These are phyloP conservation scores for Opisthocomus hoazin DNA, from an alignment of 2,113 vertebrate species.

Conservation along the genomic window DNA sequence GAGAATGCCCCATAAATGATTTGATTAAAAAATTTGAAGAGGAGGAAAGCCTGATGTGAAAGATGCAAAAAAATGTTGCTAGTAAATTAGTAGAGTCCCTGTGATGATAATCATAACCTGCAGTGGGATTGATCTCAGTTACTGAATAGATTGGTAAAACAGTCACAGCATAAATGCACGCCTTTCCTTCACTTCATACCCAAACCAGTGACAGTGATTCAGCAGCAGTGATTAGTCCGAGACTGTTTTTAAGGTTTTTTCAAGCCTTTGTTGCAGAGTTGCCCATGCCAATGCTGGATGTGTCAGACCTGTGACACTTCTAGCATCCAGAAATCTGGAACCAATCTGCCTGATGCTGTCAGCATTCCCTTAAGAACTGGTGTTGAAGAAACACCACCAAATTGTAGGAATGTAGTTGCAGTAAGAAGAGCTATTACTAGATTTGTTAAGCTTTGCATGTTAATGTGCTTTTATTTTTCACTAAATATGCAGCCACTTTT, in stretches of 20 bases:
- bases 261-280: background rate
- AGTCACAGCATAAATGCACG: background rate
- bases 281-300: background rate
- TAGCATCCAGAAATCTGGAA: background rate
- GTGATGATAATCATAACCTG: background rate
- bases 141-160: background rate
- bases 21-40: background rate
- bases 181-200: background rate
- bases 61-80: background rate
- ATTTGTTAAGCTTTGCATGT: background rate
- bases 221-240: background rate
- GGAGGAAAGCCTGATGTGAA: background rate
- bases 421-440: background rate
- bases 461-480: background rate
- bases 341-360: background rate
- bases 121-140: background rate
- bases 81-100: background rate
- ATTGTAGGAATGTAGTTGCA: background rate
- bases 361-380: background rate
- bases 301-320: background rate
- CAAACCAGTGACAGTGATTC: background rate
- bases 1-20: background rate
- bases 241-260: background rate
- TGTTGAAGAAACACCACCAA: background rate
- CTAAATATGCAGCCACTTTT: background rate